Evolutionary conservation across 2,797 vertebrate species (phyloP).

Genomic region (Molothrus ater): DNA sequence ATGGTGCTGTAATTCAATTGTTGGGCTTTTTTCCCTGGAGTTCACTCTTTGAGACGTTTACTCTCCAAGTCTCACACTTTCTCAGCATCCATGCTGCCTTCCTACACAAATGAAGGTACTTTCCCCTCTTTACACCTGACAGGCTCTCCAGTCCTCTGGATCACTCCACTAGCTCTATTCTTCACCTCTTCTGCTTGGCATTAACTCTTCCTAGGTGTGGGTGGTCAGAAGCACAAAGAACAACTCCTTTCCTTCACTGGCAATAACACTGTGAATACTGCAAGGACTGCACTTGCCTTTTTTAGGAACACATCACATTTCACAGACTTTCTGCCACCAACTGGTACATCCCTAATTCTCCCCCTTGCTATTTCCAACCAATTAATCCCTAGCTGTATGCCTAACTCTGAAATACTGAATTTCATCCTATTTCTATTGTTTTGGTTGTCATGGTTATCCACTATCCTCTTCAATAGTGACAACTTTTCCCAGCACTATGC

Average conservation of each 20-base stretch:
- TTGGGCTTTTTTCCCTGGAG: not conserved
- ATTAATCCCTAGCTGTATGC: not conserved
- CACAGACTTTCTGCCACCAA: slow-evolving; percentile 10
- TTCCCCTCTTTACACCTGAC: not conserved
- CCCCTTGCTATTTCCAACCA: not conserved
- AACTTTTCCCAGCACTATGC: not conserved
- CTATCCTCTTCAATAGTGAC: not conserved
- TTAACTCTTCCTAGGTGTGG: not conserved
- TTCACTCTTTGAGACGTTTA: not conserved
- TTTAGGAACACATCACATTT: not conserved
- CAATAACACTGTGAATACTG: not conserved
- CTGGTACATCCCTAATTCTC: not conserved
- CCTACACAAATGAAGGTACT: not conserved
- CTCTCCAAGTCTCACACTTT: not conserved
- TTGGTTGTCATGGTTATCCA: not conserved
- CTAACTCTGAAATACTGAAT: not conserved
- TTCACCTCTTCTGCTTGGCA: not conserved
- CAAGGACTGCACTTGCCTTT: not conserved
- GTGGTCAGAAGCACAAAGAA: slow-evolving; percentile 1
- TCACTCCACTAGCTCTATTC: not conserved
- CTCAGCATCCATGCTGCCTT: not conserved
- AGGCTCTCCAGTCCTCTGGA: not conserved
- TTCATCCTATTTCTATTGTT: not conserved
- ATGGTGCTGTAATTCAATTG: not conserved
- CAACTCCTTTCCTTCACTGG: not conserved